Evolutionary conservation across 2,113 vertebrate species (phyloP).

Genomic region (Eleginops maclovinus): DNA sequence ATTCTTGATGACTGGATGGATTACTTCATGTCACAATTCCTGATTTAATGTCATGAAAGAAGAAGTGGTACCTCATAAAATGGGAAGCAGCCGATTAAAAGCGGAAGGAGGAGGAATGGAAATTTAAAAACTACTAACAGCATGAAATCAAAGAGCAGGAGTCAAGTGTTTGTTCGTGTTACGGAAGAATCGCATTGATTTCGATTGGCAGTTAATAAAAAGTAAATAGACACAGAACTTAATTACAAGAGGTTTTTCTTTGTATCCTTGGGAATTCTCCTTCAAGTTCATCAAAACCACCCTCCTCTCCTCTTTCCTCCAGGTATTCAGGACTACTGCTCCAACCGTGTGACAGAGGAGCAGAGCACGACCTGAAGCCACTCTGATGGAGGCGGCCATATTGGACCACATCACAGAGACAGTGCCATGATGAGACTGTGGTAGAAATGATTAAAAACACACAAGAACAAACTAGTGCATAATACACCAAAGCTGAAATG

Average conservation of each 20-base stretch:
- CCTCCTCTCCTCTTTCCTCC: background rate
- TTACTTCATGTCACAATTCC: slow-evolving; percentile 25
- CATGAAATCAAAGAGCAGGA: slow-evolving; percentile 5
- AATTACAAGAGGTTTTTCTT: background rate
- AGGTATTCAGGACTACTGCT: slow-evolving; percentile 81
- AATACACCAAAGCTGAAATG: background rate
- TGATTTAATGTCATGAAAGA: slow-evolving; percentile 51
- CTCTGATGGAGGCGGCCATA: background rate
- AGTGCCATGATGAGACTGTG: background rate
- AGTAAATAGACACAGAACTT: background rate
- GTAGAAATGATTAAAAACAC: background rate
- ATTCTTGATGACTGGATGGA: slow-evolving; percentile 57
- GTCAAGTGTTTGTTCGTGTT: too few species aligned
- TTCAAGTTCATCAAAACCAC: background rate
- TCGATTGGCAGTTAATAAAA: background rate
- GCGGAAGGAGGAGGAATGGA: slow-evolving; percentile 29
- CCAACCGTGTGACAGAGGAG: slow-evolving; percentile 54
- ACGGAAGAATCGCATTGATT: background rate
- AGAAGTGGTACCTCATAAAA: slow-evolving; percentile 59
- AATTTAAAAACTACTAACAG: slow-evolving; percentile 6
- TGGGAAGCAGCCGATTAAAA: slow-evolving; percentile 53
- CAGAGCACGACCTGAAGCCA: slow-evolving; percentile 41
- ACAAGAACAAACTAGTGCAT: accelerated
- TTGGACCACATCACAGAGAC: background rate
- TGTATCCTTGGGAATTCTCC: background rate